Evolutionary conservation across 2,888 invertebrate genomes (phyloP).

Genomic region (Drosophila parthenogenetica): DNA sequence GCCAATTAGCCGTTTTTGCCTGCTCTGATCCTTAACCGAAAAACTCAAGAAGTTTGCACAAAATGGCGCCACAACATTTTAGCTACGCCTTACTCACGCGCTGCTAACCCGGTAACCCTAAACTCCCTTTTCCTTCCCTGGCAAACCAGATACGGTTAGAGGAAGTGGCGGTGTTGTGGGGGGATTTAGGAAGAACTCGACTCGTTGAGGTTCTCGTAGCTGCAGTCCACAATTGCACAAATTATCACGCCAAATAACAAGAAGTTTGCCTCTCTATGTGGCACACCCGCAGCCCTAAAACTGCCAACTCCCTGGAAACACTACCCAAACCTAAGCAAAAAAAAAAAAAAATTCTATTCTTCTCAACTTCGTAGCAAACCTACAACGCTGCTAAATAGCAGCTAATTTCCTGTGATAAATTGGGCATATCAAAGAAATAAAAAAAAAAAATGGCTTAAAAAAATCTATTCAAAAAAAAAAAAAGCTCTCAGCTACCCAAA

Average conservation of each 20-base stretch:
- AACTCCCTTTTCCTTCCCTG: background rate
- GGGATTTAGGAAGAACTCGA: too few relatives aligned
- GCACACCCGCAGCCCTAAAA: slow-evolving; percentile 45
- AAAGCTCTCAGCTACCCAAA: slow-evolving; percentile 50
- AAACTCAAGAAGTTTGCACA: slow-evolving; percentile 19
- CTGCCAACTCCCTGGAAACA: slow-evolving; percentile 7
- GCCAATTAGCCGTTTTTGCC: slow-evolving; percentile 15
- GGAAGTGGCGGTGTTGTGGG: background rate
- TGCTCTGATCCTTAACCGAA: background rate
- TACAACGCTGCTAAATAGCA: slow-evolving; percentile 80
- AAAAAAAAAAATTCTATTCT: too few relatives aligned
- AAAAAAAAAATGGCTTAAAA: slow-evolving; percentile 35
- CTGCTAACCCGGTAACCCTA: slow-evolving; percentile 35
- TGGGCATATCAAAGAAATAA: slow-evolving; percentile 74
- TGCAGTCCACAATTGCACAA: slow-evolving; percentile 78
- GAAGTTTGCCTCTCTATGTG: slow-evolving; percentile 55
- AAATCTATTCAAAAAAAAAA: slow-evolving; percentile 20
- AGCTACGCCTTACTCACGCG: slow-evolving; percentile 57
- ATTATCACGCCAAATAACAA: slow-evolving; percentile 80
- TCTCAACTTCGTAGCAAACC: slow-evolving; percentile 29
- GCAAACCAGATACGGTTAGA: slow-evolving; percentile 23
- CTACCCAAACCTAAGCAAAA: background rate
- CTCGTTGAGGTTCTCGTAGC: background rate
- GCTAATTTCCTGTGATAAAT: slow-evolving; percentile 83
- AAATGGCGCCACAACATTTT: slow-evolving; percentile 68